Conservation (phyloP, 2,113 vertebrate species). For the Anser cygnoides region DNA sequence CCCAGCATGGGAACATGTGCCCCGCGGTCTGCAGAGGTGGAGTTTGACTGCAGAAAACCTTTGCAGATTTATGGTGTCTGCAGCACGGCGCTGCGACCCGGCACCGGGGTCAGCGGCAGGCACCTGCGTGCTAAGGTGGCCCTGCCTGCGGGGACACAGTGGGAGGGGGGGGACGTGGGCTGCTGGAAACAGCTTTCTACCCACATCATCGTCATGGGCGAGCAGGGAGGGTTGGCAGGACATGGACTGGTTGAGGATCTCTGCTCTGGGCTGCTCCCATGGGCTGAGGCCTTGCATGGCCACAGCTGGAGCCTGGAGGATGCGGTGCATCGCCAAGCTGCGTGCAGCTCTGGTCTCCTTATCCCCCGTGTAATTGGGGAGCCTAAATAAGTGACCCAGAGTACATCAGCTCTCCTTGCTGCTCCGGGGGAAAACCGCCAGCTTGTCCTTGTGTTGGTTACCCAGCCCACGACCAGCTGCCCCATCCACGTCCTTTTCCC, state of each 20-base stretch:
- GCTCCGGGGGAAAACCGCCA: background rate
- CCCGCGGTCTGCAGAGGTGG: constrained; percentile 12
- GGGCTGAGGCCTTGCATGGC: rapidly evolving
- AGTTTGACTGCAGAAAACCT: constrained; percentile 8
- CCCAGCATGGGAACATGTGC: constrained; percentile 33
- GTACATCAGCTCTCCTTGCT: background rate
- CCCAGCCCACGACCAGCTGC: background rate
- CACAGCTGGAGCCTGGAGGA: background rate
- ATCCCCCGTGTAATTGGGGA: background rate
- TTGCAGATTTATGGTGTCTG: constrained; percentile 33
- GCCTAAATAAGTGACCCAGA: background rate
- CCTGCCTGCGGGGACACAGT: background rate
- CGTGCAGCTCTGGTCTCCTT: background rate
- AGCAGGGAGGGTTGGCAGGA: background rate
- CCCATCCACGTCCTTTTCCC: background rate
- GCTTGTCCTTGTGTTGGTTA: background rate
- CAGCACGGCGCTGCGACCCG: background rate
- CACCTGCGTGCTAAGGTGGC: background rate
- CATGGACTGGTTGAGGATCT: rapidly evolving
- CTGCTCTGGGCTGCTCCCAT: background rate
- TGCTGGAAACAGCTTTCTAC: background rate
- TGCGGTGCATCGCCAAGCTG: background rate
- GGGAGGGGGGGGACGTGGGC: too few relatives aligned
- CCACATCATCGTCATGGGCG: background rate
- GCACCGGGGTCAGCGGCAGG: background rate